These are phyloP conservation scores for Prionailurus viverrinus DNA, from an alignment of 2,113 vertebrate genomes.

Conservation along the genomic window DNA sequence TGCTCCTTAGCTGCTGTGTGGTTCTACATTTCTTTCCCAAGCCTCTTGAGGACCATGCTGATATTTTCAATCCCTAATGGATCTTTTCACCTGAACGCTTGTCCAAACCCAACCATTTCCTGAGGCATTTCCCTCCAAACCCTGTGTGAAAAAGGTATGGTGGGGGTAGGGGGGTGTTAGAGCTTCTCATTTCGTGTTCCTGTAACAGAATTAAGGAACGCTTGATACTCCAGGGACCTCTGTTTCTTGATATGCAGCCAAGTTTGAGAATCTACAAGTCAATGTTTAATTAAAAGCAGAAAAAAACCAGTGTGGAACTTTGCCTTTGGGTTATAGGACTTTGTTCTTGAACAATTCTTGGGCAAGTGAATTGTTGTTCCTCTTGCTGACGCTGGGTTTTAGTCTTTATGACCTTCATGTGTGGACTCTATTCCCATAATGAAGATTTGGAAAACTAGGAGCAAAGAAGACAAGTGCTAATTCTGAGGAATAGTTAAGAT, in stretches of 20 bases:
- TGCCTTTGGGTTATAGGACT: background rate
- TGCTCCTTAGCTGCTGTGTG: background rate
- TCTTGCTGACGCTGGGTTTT: background rate
- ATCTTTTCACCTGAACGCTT: background rate
- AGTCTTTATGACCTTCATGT: background rate
- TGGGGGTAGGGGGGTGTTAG: background rate
- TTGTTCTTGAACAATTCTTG: background rate
- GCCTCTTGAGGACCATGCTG: background rate
- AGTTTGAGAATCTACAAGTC: background rate
- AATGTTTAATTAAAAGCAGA: background rate
- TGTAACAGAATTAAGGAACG: background rate
- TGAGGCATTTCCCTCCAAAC: background rate
- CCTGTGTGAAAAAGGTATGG: background rate
- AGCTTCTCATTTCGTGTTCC: background rate
- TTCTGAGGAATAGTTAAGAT: background rate
- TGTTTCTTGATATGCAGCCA: background rate
- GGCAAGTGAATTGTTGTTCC: background rate
- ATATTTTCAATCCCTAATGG: background rate
- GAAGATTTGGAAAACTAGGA: background rate
- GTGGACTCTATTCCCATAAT: background rate
- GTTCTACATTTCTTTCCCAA: background rate
- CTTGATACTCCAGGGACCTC: background rate
- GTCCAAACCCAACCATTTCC: background rate
- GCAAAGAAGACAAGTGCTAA: background rate
- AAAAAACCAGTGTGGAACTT: background rate